Conservation (phyloP, 2,888 invertebrate genomes). For the Acanthosepion lycidas region DNA sequence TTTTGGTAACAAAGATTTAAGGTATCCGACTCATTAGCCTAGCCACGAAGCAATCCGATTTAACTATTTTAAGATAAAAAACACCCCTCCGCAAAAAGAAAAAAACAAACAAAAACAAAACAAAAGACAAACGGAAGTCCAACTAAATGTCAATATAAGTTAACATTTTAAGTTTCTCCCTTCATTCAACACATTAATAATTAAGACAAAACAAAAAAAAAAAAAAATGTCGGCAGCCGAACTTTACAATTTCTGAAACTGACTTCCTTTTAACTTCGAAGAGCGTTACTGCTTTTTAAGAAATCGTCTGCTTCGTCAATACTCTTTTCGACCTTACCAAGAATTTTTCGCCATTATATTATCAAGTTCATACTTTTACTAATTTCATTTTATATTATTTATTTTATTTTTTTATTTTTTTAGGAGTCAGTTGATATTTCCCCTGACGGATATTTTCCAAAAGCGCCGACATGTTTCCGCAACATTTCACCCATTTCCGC, state of each 20-base stretch:
- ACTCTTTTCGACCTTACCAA: background rate
- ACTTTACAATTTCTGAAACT: background rate
- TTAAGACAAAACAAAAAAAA: background rate
- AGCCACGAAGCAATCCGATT: no score
- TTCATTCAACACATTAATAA: background rate
- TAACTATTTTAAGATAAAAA: no score
- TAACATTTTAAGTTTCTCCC: background rate
- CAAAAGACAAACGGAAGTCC: background rate
- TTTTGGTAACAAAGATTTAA: no score
- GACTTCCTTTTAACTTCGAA: background rate
- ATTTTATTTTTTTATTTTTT: background rate
- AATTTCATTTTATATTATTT: background rate
- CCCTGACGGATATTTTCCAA: background rate
- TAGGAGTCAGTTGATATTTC: conserved; percentile 1
- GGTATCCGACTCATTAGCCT: no score
- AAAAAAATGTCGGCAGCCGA: background rate
- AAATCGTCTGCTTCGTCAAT: background rate
- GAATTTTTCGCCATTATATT: no score
- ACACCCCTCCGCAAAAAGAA: no score
- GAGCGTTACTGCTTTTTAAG: background rate
- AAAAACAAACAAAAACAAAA: no score
- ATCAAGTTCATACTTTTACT: no score
- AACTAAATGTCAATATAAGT: background rate
- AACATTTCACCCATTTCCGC: background rate
- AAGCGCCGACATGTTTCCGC: background rate